These are phyloP conservation scores for Pheosia gnoma DNA, from an alignment of 2,888 invertebrate genomes.

Conservation along the genomic window DNA sequence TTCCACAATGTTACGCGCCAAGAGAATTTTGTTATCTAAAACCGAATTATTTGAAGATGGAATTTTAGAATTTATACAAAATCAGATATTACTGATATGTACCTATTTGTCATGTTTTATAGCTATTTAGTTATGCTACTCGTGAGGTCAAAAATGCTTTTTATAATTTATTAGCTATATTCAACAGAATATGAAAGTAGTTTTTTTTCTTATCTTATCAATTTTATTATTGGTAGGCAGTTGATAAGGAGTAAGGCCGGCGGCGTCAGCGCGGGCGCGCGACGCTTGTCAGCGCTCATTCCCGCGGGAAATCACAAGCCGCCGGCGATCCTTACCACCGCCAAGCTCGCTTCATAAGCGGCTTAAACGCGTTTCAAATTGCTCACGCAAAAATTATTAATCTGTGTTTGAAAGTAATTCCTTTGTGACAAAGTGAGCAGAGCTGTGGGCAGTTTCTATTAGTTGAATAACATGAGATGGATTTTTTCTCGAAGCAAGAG, in stretches of 20 bases:
- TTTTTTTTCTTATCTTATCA: background rate
- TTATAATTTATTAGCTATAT: too few species aligned
- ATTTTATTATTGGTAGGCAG: background rate
- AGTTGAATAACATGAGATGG: too few species aligned
- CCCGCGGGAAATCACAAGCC: slow-evolving; percentile 1
- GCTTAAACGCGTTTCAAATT: background rate
- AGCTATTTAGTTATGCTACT: too few species aligned
- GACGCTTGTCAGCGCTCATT: background rate
- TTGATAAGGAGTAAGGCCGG: background rate
- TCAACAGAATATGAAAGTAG: too few species aligned
- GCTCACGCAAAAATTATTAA: background rate
- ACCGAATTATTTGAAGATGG: too few species aligned
- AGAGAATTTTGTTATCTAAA: too few species aligned
- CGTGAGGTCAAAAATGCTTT: too few species aligned
- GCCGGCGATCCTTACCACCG: background rate
- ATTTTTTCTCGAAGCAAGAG: too few species aligned
- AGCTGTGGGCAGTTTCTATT: background rate
- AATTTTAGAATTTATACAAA: too few species aligned
- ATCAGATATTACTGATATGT: too few species aligned
- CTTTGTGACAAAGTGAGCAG: background rate
- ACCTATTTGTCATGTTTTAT: too few species aligned
- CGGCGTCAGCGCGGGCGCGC: background rate
- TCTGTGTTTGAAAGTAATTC: background rate
- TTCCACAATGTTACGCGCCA: background rate
- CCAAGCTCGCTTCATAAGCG: background rate